These are phyloP conservation scores for Bos indicus DNA, from an alignment of 2,113 vertebrate genomes.

Conservation along the genomic window DNA sequence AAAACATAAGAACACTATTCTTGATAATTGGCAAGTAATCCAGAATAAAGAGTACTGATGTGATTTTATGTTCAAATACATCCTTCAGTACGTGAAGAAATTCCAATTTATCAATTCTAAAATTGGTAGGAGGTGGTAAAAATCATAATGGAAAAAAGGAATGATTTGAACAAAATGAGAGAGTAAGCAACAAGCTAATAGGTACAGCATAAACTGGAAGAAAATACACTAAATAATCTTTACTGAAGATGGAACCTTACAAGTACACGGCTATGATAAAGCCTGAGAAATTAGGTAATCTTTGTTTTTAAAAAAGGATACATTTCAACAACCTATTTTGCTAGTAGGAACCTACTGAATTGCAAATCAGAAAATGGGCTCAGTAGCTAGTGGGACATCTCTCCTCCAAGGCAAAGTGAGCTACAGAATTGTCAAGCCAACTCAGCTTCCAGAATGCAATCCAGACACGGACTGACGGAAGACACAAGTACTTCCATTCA, in stretches of 20 bases:
- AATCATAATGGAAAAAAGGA: not conserved
- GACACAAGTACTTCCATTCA: not conserved
- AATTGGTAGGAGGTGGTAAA: not conserved
- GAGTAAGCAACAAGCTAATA: not conserved
- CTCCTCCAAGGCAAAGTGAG: not conserved
- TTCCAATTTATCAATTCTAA: not conserved
- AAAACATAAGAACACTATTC: not conserved
- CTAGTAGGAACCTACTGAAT: not conserved
- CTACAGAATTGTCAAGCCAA: not conserved
- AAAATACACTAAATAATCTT: not conserved
- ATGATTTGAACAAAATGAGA: not conserved
- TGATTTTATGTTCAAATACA: not conserved
- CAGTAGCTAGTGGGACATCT: not conserved
- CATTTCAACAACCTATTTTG: not conserved
- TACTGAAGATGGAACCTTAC: not conserved
- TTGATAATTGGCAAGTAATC: not conserved
- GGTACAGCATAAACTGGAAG: not conserved
- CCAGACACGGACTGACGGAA: not conserved
- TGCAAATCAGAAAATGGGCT: not conserved
- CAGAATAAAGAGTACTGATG: not conserved
- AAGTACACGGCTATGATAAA: not conserved
- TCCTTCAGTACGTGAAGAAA: not conserved
- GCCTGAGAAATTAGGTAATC: not conserved
- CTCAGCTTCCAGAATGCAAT: not conserved
- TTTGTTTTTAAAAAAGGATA: not conserved